Evolutionary conservation across 2,113 vertebrate species (phyloP).

Genomic region (Pogona vitticeps): DNA sequence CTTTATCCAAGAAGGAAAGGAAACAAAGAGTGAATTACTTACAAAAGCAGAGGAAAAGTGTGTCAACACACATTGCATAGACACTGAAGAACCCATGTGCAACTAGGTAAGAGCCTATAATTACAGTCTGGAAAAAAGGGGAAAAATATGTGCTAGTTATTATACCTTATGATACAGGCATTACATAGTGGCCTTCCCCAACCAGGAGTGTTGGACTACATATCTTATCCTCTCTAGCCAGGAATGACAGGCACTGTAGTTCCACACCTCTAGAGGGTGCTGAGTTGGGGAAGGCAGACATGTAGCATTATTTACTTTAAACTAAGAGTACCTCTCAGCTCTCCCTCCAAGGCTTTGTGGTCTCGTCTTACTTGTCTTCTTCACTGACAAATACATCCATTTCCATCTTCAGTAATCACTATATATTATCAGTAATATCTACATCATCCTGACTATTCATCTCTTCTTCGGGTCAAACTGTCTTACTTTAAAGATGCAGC

Average conservation of each 20-base stretch:
- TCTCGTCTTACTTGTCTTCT: too few species aligned
- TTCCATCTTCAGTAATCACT: too few species aligned
- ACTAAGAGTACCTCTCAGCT: not conserved
- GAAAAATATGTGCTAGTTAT: constrained; percentile 7
- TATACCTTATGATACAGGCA: not conserved
- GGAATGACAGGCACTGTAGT: not conserved
- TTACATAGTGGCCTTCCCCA: not conserved
- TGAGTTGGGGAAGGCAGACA: not conserved
- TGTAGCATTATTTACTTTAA: not conserved
- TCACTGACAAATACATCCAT: too few species aligned
- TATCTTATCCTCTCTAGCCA: not conserved
- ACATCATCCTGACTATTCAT: too few species aligned
- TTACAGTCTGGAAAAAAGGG: constrained; percentile 82
- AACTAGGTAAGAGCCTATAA: constrained; percentile 91
- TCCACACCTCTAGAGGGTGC: not conserved
- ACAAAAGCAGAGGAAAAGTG: constrained; percentile 98
- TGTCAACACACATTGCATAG: constrained; percentile 97
- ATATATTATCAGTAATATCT: too few species aligned
- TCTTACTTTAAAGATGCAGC: too few species aligned
- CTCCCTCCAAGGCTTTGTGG: too few species aligned
- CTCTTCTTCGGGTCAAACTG: too few species aligned
- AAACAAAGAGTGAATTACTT: constrained; percentile 73
- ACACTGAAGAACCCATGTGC: constrained; percentile 96
- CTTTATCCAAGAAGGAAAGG: not conserved
- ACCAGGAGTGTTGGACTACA: not conserved